Evolutionary conservation across 2,888 invertebrate genomes (phyloP).

Genomic region (Chloroclystis v-ata): DNA sequence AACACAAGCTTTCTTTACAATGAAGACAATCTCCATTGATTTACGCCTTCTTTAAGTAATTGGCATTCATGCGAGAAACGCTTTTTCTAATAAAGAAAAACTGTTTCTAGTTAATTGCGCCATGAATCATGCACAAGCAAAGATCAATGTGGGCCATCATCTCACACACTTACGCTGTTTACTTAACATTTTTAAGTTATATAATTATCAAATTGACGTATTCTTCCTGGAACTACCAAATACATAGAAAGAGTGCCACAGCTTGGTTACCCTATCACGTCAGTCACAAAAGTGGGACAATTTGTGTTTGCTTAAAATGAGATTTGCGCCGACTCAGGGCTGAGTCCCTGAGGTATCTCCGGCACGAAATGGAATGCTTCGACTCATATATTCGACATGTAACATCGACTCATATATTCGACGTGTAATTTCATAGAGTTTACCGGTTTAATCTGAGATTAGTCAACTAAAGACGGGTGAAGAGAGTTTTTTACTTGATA

Average conservation of each 20-base stretch:
- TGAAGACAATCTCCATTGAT: slow-evolving; percentile 13
- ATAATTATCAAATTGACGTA: too few relatives aligned
- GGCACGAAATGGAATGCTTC: slow-evolving; percentile 4
- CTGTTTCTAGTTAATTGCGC: slow-evolving; percentile 6
- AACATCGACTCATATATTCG: too few relatives aligned
- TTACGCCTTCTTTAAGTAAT: slow-evolving; percentile 15
- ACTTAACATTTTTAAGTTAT: too few relatives aligned
- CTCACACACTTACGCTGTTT: too few relatives aligned
- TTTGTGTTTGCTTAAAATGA: slow-evolving; percentile 52
- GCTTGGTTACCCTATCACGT: slow-evolving; percentile 13
- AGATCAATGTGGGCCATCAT: background rate
- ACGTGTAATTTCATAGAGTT: too few relatives aligned
- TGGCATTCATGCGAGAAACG: slow-evolving; percentile 13
- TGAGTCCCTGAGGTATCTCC: slow-evolving; percentile 2
- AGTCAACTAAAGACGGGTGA: too few relatives aligned
- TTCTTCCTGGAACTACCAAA: too few relatives aligned
- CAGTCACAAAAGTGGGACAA: slow-evolving; percentile 40
- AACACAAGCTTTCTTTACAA: too few relatives aligned
- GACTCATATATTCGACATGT: too few relatives aligned
- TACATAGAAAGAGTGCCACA: too few relatives aligned
- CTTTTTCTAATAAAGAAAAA: slow-evolving; percentile 16
- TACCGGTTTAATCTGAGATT: too few relatives aligned
- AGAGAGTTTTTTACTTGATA: too few relatives aligned
- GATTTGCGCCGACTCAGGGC: slow-evolving; percentile 40
- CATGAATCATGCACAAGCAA: slow-evolving; percentile 15